These are phyloP conservation scores for Cyanoramphus novaezelandiae DNA, from an alignment of 2,113 vertebrate genomes.

Conservation along the genomic window DNA sequence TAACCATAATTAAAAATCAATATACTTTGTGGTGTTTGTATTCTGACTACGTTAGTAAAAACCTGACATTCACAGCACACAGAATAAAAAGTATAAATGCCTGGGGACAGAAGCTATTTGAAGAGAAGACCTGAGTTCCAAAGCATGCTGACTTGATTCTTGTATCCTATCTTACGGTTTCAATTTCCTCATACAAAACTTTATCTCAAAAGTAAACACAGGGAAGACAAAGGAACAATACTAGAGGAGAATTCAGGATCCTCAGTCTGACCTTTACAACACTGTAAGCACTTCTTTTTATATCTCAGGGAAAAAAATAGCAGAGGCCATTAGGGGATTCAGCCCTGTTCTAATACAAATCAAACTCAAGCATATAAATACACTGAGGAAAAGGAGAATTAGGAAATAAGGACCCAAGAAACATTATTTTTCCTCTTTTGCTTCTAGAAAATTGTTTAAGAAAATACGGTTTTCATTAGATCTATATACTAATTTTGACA, in stretches of 20 bases:
- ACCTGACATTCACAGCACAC: background rate
- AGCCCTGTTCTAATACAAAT: background rate
- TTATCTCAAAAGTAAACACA: background rate
- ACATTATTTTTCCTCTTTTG: background rate
- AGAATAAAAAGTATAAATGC: background rate
- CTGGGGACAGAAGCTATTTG: background rate
- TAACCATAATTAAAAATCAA: background rate
- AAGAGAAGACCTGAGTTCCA: background rate
- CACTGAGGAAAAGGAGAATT: background rate
- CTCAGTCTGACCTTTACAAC: conserved; percentile 30
- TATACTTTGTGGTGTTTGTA: background rate
- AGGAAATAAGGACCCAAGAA: background rate
- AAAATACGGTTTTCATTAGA: background rate
- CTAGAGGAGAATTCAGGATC: background rate
- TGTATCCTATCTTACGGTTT: background rate
- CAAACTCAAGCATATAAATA: background rate
- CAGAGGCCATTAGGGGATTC: conserved; percentile 1
- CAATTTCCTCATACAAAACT: background rate
- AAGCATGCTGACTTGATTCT: background rate
- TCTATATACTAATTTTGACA: background rate
- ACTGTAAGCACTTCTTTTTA: background rate
- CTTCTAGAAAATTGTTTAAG: background rate
- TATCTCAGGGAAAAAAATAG: conserved; percentile 23
- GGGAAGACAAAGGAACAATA: background rate
- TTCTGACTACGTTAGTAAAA: background rate